Evolutionary conservation across 2,113 vertebrate species (phyloP), one percentile per base, ranked within the genome.

Genomic region (Stictonetta naevosa): DNA sequence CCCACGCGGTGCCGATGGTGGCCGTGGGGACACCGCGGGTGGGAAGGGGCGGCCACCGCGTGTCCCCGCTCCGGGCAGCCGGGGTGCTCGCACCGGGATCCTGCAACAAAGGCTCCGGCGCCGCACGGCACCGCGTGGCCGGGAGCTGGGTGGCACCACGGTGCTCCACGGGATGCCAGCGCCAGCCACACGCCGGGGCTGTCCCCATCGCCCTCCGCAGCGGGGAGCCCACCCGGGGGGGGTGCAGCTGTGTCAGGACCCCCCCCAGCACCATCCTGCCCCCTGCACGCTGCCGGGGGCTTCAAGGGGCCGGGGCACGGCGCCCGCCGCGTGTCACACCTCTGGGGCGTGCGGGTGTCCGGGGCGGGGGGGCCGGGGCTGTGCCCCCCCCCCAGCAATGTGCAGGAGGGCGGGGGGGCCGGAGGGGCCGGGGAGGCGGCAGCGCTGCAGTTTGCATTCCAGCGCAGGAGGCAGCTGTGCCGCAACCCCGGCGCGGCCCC

Each of bases 381-480:
- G 64, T 26, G 69, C 3, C 28, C n/a, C 34, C 58, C 34, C 48
- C 21, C 2, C 10, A 0, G 11, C 25, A 50, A 14, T 1, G 13
- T 20, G 26, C 44, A 26, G 53, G 33, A 8, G 40, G 26, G 29
- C n/a, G 0, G 1, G 18, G 36, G 50, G 25, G 7, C 2, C 0
- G 1, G 23, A 19, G 72, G 8, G 50, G 25, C 48, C 12, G 0
- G 0, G 69, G 62, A 3, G 36, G 25, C 12, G 1, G 55, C 5
- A 2, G 20, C 1, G 86, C 92, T 72, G 90, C 80, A 5, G 63
- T 2, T 50, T 83, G 46, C 86, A 79, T 95, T 95, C 90, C 88
- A 95, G 88, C 44, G 88, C 84, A 96, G 95, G 93, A 95, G 90
- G 60, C 87, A 93, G 92, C 74, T 95, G 88, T 87, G 78, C 71